Percentiles rank a stretch among this genome's conserved stretches.
Conservation (phyloP, 2,113 vertebrate genomes). For the Callopanchax toddi region DNA sequence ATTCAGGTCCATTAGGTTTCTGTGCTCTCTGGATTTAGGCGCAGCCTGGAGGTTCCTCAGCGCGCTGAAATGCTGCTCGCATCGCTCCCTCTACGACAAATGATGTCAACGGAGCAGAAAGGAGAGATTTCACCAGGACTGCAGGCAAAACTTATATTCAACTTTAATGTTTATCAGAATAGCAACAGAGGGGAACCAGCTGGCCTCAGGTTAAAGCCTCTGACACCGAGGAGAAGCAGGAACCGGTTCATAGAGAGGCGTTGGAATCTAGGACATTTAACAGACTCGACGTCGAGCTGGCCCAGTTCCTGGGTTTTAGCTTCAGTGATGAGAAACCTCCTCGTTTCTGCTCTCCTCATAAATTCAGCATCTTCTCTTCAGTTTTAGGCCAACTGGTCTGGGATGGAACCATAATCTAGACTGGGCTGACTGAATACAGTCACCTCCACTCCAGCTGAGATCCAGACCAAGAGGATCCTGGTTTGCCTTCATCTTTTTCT, state of each 20-base stretch:
- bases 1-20: slow-evolving; percentile 38
- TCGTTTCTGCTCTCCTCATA: background rate
- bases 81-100: slow-evolving; percentile 34
- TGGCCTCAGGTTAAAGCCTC: slow-evolving; percentile 37
- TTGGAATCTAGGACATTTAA: too few relatives aligned
- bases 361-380: background rate
- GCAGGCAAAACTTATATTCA: slow-evolving; percentile 38
- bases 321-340: background rate
- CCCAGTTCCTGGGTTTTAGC: slow-evolving; percentile 6
- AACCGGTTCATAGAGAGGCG: background rate
- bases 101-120: slow-evolving; percentile 39
- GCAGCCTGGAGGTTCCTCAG: slow-evolving; percentile 26
- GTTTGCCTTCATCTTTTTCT: too few relatives aligned
- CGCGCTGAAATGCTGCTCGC: slow-evolving; percentile 28
- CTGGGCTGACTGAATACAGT: too few relatives aligned
- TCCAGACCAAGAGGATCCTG: too few relatives aligned
- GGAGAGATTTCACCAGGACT: slow-evolving; percentile 41
- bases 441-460: too few relatives aligned
- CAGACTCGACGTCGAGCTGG: background rate
- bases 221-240: slow-evolving; percentile 1
- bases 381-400: too few relatives aligned
- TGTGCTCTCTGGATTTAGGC: slow-evolving; percentile 31
- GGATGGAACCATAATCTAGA: too few relatives aligned
- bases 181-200: slow-evolving; percentile 26
- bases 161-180: slow-evolving; percentile 41